Conservation (phyloP, 1,140 invertebrate genomes). For the Brachionus plicatilis region DNA sequence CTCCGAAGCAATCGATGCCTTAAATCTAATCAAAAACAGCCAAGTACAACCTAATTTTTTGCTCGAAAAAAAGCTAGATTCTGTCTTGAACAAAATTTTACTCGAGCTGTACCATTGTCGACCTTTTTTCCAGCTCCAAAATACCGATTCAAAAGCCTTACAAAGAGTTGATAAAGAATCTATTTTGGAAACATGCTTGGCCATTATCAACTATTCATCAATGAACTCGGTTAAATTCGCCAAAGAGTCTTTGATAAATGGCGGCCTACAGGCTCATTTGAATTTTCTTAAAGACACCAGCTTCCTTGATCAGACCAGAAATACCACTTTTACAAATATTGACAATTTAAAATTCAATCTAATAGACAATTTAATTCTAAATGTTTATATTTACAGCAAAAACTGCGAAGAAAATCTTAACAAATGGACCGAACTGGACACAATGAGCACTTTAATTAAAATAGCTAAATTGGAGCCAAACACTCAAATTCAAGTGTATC, state of each 20-base stretch:
- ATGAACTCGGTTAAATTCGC: not conserved
- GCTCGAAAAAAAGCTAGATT: not conserved
- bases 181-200: not conserved
- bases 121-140: not conserved
- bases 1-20: not conserved
- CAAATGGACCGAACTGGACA: not conserved
- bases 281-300: not conserved
- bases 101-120: not conserved
- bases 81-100: not conserved
- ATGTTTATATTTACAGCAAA: not conserved
- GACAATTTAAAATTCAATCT: not conserved
- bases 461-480: not conserved
- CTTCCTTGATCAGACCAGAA: not conserved
- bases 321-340: not conserved
- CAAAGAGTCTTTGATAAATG: not conserved
- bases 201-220: not conserved
- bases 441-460: not conserved
- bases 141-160: not conserved
- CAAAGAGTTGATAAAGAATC: not conserved
- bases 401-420: not conserved
- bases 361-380: constrained; percentile 1
- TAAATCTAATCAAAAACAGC: not conserved
- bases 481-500: not conserved
- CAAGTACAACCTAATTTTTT: not conserved
- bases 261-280: not conserved